Conservation (phyloP, 2,113 vertebrate species). For the Dicrurus megarhynchus region DNA sequence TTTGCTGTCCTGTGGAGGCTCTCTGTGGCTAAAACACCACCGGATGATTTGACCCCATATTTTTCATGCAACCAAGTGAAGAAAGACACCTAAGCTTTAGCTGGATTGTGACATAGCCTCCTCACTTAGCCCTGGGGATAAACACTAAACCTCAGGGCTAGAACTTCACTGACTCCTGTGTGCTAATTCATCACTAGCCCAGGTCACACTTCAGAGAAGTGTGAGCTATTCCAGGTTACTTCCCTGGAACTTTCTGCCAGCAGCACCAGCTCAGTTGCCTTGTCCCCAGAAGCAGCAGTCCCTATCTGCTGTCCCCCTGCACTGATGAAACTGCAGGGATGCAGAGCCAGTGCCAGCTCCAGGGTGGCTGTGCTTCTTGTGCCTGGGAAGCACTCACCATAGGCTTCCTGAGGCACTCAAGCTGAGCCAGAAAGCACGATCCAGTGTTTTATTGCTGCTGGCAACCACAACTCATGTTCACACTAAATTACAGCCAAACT, state of each 20-base stretch:
- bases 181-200: neutral
- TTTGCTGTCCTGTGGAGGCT: neutral
- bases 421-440: neutral
- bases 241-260: neutral
- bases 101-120: neutral
- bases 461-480: neutral
- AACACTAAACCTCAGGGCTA: neutral
- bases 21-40: neutral
- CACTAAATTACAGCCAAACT: neutral
- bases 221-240: neutral
- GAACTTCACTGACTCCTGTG: neutral
- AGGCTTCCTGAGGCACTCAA: neutral
- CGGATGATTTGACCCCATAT: neutral
- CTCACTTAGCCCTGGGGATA: neutral
- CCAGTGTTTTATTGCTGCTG: neutral
- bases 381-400: accelerated
- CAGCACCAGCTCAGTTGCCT: neutral
- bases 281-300: neutral
- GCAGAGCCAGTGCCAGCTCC: neutral
- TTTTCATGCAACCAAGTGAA: neutral
- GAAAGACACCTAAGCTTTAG: neutral
- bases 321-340: neutral
- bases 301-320: neutral
- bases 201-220: neutral
- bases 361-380: neutral